A percentile compares a stretch with the other conserved stretches of the same genome.
phyloP scores from a whole-genome alignment of 2,888 invertebrate species.

The Julus scanicus region DNA sequence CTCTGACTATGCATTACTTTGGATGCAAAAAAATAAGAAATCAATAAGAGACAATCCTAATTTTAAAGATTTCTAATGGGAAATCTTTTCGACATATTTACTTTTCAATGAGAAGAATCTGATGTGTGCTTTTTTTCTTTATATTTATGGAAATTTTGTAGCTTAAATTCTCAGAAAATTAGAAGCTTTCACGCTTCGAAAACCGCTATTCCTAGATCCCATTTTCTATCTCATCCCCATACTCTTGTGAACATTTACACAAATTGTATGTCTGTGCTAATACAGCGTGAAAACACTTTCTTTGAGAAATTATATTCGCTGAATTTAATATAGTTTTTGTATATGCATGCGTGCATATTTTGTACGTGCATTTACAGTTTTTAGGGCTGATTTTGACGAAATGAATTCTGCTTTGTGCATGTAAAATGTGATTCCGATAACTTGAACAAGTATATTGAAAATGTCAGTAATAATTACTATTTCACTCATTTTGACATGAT shows the following conservation, averaged over 20 bases:
- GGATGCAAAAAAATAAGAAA: neutral
- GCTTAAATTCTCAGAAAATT: neutral
- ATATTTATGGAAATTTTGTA: neutral
- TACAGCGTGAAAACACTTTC: neutral
- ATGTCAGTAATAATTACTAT: too few species aligned
- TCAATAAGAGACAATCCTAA: neutral
- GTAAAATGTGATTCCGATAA: too few species aligned
- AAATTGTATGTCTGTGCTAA: neutral
- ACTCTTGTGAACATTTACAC: neutral
- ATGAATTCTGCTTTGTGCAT: too few species aligned
- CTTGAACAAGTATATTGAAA: too few species aligned
- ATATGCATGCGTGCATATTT: too few species aligned
- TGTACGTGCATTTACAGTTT: too few species aligned
- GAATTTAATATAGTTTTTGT: neutral
- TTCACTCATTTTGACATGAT: too few species aligned
- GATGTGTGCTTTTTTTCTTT: neutral
- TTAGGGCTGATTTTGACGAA: too few species aligned
- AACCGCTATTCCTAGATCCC: neutral
- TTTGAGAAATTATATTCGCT: neutral
- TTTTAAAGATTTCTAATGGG: neutral
- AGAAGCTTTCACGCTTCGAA: neutral
- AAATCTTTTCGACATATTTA: neutral
- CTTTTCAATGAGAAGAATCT: neutral
- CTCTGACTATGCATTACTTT: neutral
- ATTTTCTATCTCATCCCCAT: too few species aligned